Percentiles rank a stretch among this genome's conserved stretches.
Evolutionary conservation across 2,113 vertebrate genomes (phyloP).

Genomic region (Salvelinus sp.): DNA sequence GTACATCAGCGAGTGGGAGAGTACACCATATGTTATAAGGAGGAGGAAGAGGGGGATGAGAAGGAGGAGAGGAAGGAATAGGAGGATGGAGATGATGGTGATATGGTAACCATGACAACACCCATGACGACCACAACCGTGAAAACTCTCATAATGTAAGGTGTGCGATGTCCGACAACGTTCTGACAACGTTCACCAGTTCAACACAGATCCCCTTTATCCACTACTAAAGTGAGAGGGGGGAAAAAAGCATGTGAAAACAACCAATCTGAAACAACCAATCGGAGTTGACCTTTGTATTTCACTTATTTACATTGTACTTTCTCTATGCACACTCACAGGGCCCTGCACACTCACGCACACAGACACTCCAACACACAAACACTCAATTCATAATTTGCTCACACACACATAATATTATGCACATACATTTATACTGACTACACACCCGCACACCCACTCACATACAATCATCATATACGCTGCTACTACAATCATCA

Average conservation of each 20-base stretch:
- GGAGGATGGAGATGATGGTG: not conserved
- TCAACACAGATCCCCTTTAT: not conserved
- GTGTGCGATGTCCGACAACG: not conserved
- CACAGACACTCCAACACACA: not conserved
- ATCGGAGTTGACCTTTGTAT: too few relatives aligned
- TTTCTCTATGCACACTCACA: too few relatives aligned
- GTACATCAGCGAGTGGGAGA: conserved; percentile 52
- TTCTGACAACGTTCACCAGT: not conserved
- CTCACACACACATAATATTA: too few relatives aligned
- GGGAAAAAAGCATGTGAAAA: not conserved
- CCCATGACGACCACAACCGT: not conserved
- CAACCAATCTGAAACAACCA: too few relatives aligned
- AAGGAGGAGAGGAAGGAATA: not conserved
- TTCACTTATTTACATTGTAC: too few relatives aligned
- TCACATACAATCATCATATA: too few relatives aligned
- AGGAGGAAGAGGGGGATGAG: conserved; percentile 11
- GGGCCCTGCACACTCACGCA: too few relatives aligned
- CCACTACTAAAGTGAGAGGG: not conserved
- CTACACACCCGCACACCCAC: too few relatives aligned
- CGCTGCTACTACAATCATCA: too few relatives aligned
- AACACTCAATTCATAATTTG: not conserved
- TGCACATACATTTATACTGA: too few relatives aligned
- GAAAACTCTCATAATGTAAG: not conserved
- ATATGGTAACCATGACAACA: not conserved
- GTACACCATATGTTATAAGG: conserved; percentile 55